Percentiles rank a stretch among this genome's conserved stretches.
Conservation (phyloP, 2,888 invertebrate species). For the Hedychridium roseum region DNA sequence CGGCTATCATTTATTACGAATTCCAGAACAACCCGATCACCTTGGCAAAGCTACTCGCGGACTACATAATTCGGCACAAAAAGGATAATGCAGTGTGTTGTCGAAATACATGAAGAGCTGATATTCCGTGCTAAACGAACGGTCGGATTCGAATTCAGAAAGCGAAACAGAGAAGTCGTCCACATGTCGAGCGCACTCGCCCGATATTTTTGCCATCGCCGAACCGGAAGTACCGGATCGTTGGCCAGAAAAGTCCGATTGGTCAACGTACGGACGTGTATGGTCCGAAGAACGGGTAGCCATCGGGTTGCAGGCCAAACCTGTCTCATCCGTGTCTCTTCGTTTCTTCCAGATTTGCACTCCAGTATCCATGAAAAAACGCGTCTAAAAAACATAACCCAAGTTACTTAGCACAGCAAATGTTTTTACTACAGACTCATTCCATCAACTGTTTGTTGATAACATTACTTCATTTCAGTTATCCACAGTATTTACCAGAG, state of each 20-base stretch:
- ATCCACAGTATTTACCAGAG: too few relatives aligned
- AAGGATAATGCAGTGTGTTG: too few relatives aligned
- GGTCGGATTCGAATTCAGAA: slow-evolving; percentile 21
- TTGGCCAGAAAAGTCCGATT: slow-evolving; percentile 9
- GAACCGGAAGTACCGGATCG: slow-evolving; percentile 33
- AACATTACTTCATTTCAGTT: too few relatives aligned
- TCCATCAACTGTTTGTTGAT: neutral
- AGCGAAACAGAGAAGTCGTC: slow-evolving; percentile 14
- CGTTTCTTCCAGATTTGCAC: too few relatives aligned
- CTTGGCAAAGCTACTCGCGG: too few relatives aligned
- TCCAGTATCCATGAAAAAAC: too few relatives aligned
- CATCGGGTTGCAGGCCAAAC: too few relatives aligned
- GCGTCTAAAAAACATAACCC: neutral
- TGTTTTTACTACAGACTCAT: neutral
- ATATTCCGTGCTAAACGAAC: too few relatives aligned
- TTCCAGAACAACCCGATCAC: too few relatives aligned
- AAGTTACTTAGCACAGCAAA: neutral
- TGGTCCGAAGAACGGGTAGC: neutral
- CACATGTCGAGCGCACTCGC: slow-evolving; percentile 19
- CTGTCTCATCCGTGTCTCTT: neutral
- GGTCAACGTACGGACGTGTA: slow-evolving; percentile 1
- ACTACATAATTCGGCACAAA: too few relatives aligned
- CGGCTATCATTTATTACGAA: too few relatives aligned
- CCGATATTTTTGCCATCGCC: slow-evolving; percentile 14
- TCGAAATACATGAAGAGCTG: too few relatives aligned